Percentiles rank a stretch among this genome's conserved stretches.
Evolutionary conservation across 2,113 vertebrate genomes (phyloP).

Genomic region (Muntiacus reevesi): DNA sequence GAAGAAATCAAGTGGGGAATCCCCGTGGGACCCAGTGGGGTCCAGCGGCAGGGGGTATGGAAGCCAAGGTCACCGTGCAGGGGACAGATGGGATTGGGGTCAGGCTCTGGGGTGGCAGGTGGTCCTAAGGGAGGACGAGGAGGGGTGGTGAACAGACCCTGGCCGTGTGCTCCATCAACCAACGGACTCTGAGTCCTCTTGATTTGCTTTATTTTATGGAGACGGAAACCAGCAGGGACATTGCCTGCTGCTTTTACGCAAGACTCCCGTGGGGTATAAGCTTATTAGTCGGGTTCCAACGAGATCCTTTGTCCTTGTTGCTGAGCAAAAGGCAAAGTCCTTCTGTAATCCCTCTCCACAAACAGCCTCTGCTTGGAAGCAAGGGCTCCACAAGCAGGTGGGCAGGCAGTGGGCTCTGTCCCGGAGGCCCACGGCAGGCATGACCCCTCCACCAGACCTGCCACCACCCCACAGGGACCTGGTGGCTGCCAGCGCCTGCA

Average conservation of each 20-base stretch:
- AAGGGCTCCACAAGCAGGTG: background rate
- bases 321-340: background rate
- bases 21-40: background rate
- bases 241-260: no score
- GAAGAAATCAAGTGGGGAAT: background rate
- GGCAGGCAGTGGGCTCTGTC: background rate
- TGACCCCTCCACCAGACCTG: background rate
- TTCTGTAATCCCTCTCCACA: background rate
- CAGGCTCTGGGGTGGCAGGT: background rate
- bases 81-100: background rate
- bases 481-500: background rate
- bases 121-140: background rate
- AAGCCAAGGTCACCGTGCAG: no score
- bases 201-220: background rate
- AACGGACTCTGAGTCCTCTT: rapidly evolving
- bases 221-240: background rate
- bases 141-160: background rate
- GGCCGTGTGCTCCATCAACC: background rate
- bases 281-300: background rate
- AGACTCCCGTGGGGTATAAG: background rate
- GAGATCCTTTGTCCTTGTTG: background rate
- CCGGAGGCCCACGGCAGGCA: background rate
- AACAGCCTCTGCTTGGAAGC: background rate
- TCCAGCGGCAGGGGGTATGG: rapidly evolving
- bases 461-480: background rate